These are phyloP conservation scores for Epinotia demarniana DNA, from an alignment of 2,888 invertebrate genomes.

Conservation along the genomic window DNA sequence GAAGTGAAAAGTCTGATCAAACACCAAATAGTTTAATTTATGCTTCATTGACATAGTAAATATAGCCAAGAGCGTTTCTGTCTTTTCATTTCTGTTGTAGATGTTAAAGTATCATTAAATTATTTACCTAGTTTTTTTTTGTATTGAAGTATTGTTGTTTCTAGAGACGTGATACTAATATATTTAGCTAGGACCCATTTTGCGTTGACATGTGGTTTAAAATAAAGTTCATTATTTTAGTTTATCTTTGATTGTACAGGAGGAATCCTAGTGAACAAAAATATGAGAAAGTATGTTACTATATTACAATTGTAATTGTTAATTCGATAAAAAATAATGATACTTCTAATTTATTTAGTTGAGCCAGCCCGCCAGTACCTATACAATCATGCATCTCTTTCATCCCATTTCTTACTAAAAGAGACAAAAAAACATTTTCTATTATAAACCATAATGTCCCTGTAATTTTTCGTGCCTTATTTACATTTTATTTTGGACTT, in stretches of 20 bases:
- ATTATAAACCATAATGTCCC: not conserved
- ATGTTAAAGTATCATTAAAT: slow-evolving; percentile 5
- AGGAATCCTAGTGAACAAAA: not conserved
- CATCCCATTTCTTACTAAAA: too few species aligned
- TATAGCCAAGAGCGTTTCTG: not conserved
- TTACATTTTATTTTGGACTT: slow-evolving; percentile 1
- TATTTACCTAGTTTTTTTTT: slow-evolving; percentile 2
- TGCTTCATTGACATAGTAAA: not conserved
- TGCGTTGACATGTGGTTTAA: not conserved
- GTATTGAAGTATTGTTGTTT: not conserved
- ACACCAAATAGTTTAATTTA: slow-evolving; percentile 31
- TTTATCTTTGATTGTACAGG: not conserved
- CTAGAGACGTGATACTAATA: not conserved
- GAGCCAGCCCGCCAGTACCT: too few species aligned
- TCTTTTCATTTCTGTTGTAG: slow-evolving; percentile 2
- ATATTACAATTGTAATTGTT: not conserved
- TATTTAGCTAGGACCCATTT: not conserved
- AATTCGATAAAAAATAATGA: not conserved
- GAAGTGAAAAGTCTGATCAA: slow-evolving; percentile 35
- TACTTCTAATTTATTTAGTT: not conserved
- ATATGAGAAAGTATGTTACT: not conserved
- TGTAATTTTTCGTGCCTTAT: not conserved
- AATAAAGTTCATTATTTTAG: not conserved
- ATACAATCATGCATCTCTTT: too few species aligned
- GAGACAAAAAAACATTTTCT: too few species aligned